Evolutionary conservation across 1,140 invertebrate species (phyloP).

Genomic region (Lucilia cuprina): DNA sequence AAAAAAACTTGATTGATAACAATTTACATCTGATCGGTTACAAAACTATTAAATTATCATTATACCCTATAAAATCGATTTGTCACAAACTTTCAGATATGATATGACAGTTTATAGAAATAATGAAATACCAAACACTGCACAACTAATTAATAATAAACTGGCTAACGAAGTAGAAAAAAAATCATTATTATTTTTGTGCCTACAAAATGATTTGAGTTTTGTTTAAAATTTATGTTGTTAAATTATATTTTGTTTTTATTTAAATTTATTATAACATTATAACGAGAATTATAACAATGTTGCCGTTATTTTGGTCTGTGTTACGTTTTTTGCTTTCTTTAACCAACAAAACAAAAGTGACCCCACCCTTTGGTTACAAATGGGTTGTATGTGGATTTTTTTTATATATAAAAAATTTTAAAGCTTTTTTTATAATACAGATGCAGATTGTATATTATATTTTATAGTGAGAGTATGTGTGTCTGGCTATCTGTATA

Average conservation of each 20-base stretch:
- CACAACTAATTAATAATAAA: not conserved
- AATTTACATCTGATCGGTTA: too few relatives aligned
- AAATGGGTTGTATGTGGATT: not conserved
- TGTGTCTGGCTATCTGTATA: not conserved
- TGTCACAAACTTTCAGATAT: not conserved
- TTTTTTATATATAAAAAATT: not conserved
- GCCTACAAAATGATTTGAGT: not conserved
- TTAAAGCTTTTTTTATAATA: not conserved
- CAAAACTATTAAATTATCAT: too few relatives aligned
- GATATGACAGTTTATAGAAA: not conserved
- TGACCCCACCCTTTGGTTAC: not conserved
- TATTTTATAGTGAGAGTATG: not conserved
- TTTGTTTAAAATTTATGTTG: not conserved
- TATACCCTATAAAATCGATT: not conserved
- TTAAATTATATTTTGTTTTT: not conserved
- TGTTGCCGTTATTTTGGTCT: not conserved
- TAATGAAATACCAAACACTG: not conserved
- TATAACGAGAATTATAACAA: not conserved
- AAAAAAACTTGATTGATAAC: too few relatives aligned
- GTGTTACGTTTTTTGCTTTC: not conserved
- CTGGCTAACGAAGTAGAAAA: not conserved
- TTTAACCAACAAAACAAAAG: not conserved
- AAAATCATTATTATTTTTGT: not conserved
- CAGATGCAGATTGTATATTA: not conserved
- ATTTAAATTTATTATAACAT: not conserved